Conservation (phyloP, 2,888 invertebrate genomes). For the Aphodius sticticus region DNA sequence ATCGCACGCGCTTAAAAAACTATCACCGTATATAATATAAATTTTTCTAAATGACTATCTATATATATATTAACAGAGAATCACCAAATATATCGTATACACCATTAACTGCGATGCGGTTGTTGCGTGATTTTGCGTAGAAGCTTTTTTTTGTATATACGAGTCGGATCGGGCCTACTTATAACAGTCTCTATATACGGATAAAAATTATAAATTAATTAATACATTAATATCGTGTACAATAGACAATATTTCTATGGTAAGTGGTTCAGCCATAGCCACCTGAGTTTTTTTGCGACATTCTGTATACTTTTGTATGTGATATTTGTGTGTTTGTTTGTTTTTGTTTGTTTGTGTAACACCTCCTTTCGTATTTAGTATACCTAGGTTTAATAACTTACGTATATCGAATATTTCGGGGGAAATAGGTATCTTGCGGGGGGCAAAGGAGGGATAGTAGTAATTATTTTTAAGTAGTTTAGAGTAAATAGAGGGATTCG, state of each 20-base stretch:
- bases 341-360: background rate
- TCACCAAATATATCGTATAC: slow-evolving; percentile 51
- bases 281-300: slow-evolving; percentile 62
- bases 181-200: slow-evolving; percentile 10
- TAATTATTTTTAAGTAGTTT: slow-evolving; percentile 30
- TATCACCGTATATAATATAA: slow-evolving; percentile 43
- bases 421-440: slow-evolving; percentile 43
- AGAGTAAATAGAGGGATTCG: slow-evolving; percentile 42
- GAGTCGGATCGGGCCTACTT: slow-evolving; percentile 6
- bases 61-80: slow-evolving; percentile 41
- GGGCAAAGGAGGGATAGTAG: slow-evolving; percentile 40
- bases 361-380: slow-evolving; percentile 33
- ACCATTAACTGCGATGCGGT: slow-evolving; percentile 40
- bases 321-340: slow-evolving; percentile 37
- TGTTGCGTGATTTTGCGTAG: slow-evolving; percentile 30
- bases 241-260: slow-evolving; percentile 47
- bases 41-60: slow-evolving; percentile 48
- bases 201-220: slow-evolving; percentile 40
- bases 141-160: slow-evolving; percentile 5
- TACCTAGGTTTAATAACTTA: slow-evolving; percentile 56
- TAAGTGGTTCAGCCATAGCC: slow-evolving; percentile 55
- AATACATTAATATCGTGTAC: slow-evolving; percentile 42
- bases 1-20: slow-evolving; percentile 42
- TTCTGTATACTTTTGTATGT: slow-evolving; percentile 59
- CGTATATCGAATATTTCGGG: slow-evolving; percentile 59